phyloP scores from a whole-genome alignment of 2,113 vertebrate species.

The Cynoglossus semilaevis region DNA sequence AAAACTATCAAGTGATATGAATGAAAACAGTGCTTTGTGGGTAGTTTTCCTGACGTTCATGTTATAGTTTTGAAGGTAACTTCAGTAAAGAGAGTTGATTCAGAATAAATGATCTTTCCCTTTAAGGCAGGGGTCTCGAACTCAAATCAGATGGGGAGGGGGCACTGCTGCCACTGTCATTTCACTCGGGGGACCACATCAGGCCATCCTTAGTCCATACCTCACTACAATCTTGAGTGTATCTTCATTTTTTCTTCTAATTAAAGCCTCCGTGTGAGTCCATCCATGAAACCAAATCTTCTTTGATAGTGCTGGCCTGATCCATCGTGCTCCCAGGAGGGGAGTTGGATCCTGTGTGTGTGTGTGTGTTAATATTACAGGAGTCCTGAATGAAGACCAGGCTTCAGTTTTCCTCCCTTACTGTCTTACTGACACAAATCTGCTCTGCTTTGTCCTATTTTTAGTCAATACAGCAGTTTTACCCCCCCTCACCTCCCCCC shows the following conservation, averaged over 20 bases:
- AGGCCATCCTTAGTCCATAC: no score
- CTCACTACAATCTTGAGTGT: background rate
- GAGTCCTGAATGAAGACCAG: slow-evolving; percentile 24
- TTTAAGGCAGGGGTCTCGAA: no score
- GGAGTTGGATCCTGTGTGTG: background rate
- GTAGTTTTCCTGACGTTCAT: no score
- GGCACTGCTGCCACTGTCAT: no score
- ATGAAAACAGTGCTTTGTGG: no score
- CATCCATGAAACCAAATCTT: background rate
- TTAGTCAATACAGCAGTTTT: slow-evolving; percentile 36
- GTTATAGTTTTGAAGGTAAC: no score
- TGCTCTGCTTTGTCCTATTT: slow-evolving; percentile 38
- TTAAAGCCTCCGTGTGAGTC: background rate
- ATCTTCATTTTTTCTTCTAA: slow-evolving; percentile 11
- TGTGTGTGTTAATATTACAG: slow-evolving; percentile 3
- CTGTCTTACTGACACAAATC: slow-evolving; percentile 58
- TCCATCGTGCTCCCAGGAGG: background rate
- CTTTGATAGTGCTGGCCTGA: background rate
- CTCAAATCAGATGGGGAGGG: no score
- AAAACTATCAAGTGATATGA: no score
- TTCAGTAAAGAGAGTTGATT: no score
- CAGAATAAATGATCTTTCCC: no score
- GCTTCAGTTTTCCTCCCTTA: slow-evolving; percentile 6
- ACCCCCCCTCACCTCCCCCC: slow-evolving; percentile 25
- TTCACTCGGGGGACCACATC: no score